These are phyloP conservation scores for Microcebus murinus DNA, from an alignment of 2,113 vertebrate species.

Conservation along the genomic window DNA sequence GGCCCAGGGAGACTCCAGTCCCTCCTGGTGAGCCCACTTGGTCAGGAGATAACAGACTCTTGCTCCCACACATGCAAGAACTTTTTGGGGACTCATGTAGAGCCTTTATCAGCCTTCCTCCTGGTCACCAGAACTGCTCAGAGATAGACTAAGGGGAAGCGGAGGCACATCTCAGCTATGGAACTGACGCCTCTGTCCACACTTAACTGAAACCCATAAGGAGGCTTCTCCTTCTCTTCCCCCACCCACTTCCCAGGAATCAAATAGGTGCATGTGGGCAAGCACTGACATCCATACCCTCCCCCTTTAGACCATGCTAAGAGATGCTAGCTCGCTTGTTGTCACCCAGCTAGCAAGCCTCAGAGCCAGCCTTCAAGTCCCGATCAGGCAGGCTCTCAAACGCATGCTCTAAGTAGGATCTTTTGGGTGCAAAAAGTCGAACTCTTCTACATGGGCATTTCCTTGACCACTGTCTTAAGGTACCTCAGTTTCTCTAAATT, in stretches of 20 bases:
- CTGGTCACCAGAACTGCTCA: not conserved
- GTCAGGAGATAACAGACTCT: rapidly evolving
- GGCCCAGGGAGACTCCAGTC: not conserved
- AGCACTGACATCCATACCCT: not conserved
- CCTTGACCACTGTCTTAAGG: not conserved
- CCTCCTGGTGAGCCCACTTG: not conserved
- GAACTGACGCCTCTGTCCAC: not conserved
- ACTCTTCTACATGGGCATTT: not conserved
- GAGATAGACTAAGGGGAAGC: not conserved
- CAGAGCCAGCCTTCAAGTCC: not conserved
- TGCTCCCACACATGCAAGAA: not conserved
- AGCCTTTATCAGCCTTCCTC: not conserved
- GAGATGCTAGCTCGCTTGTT: not conserved
- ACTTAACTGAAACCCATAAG: not conserved
- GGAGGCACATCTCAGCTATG: not conserved
- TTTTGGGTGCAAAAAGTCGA: not conserved
- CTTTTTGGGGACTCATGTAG: rapidly evolving
- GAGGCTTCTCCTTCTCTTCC: not conserved
- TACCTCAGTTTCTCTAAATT: not conserved
- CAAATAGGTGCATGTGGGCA: not conserved
- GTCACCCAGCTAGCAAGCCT: not conserved
- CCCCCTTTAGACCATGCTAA: not conserved
- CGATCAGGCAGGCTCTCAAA: not conserved
- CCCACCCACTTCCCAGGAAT: not conserved
- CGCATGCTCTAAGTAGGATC: not conserved